Conservation (phyloP, 2,888 invertebrate species). For the Drosophila mettleri region DNA sequence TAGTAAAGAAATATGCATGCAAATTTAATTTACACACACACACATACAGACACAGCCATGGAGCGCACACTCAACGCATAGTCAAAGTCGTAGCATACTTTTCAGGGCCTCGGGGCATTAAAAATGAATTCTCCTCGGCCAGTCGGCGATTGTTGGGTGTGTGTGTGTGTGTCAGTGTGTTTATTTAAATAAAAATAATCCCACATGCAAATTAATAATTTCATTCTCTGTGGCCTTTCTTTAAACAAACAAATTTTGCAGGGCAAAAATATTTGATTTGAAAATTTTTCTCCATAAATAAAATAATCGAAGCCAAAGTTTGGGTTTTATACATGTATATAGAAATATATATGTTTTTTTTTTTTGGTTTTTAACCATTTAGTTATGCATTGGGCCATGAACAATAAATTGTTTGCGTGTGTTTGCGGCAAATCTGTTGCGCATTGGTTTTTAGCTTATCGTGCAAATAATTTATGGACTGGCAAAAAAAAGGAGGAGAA, state of each 20-base stretch:
- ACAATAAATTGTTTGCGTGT: constrained; percentile 54
- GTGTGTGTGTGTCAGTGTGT: constrained; percentile 25
- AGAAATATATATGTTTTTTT: not conserved
- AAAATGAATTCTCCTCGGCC: constrained; percentile 50
- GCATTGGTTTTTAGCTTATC: constrained; percentile 65
- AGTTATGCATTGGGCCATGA: constrained; percentile 36
- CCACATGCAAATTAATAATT: constrained; percentile 83
- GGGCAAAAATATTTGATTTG: constrained; percentile 49
- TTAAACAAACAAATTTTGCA: constrained; percentile 32
- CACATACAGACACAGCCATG: not conserved
- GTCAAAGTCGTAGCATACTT: constrained; percentile 65
- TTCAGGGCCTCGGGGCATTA: constrained; percentile 62
- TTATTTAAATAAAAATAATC: constrained; percentile 79
- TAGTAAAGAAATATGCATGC: constrained; percentile 70
- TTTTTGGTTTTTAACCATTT: constrained; percentile 18
- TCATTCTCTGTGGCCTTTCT: constrained; percentile 46
- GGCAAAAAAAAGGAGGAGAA: constrained; percentile 44
- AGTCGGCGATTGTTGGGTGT: constrained; percentile 5
- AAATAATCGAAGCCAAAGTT: constrained; percentile 48
- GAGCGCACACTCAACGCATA: constrained; percentile 2
- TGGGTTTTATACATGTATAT: too few species aligned
- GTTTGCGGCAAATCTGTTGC: constrained; percentile 65
- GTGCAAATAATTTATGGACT: constrained; percentile 67
- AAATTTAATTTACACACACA: constrained; percentile 71
- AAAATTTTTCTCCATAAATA: constrained; percentile 68